Conservation (phyloP, 2,888 invertebrate species). For the Junonia oenone region DNA sequence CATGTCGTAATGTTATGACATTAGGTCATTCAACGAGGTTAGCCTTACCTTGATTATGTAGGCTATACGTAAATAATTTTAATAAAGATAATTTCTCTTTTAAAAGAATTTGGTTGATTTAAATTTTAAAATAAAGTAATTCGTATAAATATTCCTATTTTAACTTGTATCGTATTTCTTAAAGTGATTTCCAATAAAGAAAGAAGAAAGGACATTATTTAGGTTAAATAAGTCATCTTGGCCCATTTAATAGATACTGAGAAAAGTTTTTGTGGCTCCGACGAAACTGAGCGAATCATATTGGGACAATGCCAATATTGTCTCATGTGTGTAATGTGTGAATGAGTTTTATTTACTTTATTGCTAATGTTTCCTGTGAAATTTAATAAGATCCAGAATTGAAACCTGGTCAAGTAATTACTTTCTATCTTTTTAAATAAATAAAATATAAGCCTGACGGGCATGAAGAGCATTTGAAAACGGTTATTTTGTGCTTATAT, state of each 20-base stretch:
- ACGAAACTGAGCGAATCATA: neutral
- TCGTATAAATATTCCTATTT: neutral
- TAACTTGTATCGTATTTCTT: neutral
- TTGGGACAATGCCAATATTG: neutral
- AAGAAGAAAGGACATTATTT: neutral
- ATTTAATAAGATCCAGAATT: neutral
- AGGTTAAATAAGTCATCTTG: neutral
- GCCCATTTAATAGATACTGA: neutral
- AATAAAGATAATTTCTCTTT: neutral
- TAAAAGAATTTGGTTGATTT: neutral
- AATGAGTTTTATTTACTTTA: neutral
- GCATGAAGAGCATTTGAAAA: no score
- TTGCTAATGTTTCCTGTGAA: neutral
- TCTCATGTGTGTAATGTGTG: neutral
- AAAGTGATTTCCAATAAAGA: neutral
- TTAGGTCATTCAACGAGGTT: conserved; percentile 17
- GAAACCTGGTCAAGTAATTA: neutral
- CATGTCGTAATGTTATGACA: conserved; percentile 23
- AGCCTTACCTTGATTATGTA: conserved; percentile 6
- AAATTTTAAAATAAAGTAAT: neutral
- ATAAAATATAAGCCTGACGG: no score
- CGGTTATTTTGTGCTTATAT: no score
- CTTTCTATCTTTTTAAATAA: no score
- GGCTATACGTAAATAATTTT: neutral
- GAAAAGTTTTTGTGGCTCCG: neutral